Conservation (phyloP, 1,140 invertebrate genomes). For the Drosophila baimaii region DNA sequence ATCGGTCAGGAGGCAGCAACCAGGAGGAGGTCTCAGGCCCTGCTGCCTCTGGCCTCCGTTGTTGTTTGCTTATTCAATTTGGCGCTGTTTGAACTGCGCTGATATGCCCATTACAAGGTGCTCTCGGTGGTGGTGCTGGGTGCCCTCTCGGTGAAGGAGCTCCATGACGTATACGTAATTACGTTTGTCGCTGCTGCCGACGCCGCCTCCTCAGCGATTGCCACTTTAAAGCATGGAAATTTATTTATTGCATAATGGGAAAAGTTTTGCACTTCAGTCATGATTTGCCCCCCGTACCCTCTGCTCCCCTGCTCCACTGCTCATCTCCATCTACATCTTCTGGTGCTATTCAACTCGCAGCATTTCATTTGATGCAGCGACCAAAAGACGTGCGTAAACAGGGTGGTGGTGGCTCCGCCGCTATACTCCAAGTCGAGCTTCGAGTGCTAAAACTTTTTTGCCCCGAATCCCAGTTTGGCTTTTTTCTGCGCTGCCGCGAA, state of each 20-base stretch:
- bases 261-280: conserved; percentile 79
- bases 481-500: conserved; percentile 10
- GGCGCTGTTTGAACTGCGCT: conserved; percentile 45
- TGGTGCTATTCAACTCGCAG: conserved; percentile 48
- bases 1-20: conserved; percentile 1
- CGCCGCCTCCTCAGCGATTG: conserved; percentile 18
- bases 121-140: conserved; percentile 1
- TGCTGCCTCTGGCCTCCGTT: neutral
- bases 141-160: neutral
- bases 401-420: conserved; percentile 18
- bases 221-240: conserved; percentile 75
- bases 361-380: conserved; percentile 71
- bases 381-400: conserved; percentile 69
- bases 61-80: conserved; percentile 55
- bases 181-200: conserved; percentile 32
- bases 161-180: conserved; percentile 49
- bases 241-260: conserved; percentile 82
- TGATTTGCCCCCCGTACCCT: conserved; percentile 50
- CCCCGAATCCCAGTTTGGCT: conserved; percentile 38
- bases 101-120: conserved; percentile 48
- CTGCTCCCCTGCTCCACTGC: neutral
- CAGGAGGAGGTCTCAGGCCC: neutral
- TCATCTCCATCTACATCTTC: conserved; percentile 29
- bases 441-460: conserved; percentile 64
- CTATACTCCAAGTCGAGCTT: conserved; percentile 24